These are phyloP conservation scores for Operophtera brumata DNA, from an alignment of 2,888 invertebrate genomes.

Conservation along the genomic window DNA sequence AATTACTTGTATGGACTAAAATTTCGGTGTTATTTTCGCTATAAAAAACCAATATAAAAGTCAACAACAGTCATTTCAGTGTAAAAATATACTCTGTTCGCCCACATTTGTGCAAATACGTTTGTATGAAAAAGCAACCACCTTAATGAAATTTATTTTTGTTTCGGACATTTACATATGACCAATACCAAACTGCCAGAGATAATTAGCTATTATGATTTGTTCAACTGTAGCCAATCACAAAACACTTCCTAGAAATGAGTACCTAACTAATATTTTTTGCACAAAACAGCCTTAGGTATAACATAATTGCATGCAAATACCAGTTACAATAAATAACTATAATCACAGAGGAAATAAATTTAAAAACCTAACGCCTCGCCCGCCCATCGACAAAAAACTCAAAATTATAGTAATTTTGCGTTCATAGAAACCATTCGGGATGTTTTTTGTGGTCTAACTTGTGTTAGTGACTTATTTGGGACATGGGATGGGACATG, in stretches of 20 bases:
- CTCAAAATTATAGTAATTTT: constrained; percentile 27
- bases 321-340: constrained; percentile 28
- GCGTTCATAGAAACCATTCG: constrained; percentile 16
- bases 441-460: constrained; percentile 9
- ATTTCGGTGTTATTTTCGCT: too few species aligned
- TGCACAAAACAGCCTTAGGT: constrained; percentile 2
- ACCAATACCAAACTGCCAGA: constrained; percentile 1
- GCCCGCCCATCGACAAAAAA: constrained; percentile 28
- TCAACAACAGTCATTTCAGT: too few species aligned
- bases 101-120: too few species aligned
- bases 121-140: too few species aligned
- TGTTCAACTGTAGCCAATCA: constrained; percentile 13
- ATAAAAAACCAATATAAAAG: too few species aligned
- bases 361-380: constrained; percentile 24
- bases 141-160: not conserved
- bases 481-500: constrained; percentile 38
- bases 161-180: not conserved
- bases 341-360: constrained; percentile 24
- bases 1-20: too few species aligned
- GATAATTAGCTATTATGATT: constrained; percentile 10
- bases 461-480: constrained; percentile 40
- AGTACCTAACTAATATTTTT: constrained; percentile 2
- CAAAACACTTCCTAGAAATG: constrained; percentile 8
- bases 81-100: too few species aligned
- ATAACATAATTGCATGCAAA: constrained; percentile 15